Conservation (phyloP, 35 echinoderm and acorn worm genomes). For the Anneissia japonica region DNA sequence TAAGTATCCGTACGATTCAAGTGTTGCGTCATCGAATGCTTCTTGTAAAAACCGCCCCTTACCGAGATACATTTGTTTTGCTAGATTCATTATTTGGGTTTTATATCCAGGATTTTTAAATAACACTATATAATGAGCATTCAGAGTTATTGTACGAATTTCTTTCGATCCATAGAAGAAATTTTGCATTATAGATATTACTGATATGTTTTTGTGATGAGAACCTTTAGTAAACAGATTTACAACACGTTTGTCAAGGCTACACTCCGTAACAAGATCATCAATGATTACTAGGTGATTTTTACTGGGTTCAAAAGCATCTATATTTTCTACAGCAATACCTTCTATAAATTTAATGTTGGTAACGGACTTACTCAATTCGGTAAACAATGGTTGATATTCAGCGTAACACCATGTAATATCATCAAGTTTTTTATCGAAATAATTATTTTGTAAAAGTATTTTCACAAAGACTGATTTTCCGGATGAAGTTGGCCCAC, state of each 20-base stretch:
- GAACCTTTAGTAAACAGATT: too few species aligned
- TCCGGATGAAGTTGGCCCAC: too few species aligned
- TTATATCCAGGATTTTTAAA: conserved; percentile 36
- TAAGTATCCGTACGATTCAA: background rate
- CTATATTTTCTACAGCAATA: too few species aligned
- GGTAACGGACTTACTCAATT: too few species aligned
- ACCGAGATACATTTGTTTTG: conserved; percentile 32
- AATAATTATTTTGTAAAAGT: too few species aligned
- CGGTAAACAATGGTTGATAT: too few species aligned
- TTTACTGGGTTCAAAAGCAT: background rate
- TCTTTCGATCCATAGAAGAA: background rate
- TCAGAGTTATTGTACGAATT: conserved; percentile 33
- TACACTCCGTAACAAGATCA: background rate
- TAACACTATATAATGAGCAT: conserved; percentile 35
- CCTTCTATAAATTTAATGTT: too few species aligned
- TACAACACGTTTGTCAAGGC: background rate
- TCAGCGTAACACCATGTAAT: too few species aligned
- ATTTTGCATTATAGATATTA: background rate
- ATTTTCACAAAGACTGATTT: too few species aligned
- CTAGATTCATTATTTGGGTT: conserved; percentile 17
- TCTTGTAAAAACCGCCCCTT: conserved; percentile 21
- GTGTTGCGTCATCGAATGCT: background rate
- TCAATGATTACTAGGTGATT: background rate
- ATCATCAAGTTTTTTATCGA: too few species aligned
- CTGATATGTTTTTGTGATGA: background rate